Evolutionary conservation across 23 tunicate species (phyloP), one percentile per base, ranked within the genome.

Genomic region (Ascidia mentula): DNA sequence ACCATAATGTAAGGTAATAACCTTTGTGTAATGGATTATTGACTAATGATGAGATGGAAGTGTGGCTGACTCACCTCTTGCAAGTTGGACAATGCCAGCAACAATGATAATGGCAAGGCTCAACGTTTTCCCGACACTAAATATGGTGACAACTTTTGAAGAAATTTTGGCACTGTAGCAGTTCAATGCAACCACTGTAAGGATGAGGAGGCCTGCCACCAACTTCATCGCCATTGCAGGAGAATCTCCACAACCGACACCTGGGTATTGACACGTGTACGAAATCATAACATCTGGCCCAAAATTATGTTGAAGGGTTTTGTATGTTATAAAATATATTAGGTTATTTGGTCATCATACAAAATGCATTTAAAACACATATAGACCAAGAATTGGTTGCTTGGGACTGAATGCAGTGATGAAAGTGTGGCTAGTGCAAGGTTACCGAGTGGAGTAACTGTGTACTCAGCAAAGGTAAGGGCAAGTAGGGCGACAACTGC

Each of bases 401-500:
- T n/a, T n/a, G n/a, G n/a, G n/a, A n/a, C n/a, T n/a, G n/a, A n/a
- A n/a, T n/a, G n/a, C n/a, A n/a, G n/a, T n/a, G n/a, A n/a, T n/a
- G n/a, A n/a, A n/a, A n/a, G n/a, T n/a, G n/a, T n/a, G n/a, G n/a
- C n/a, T n/a, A n/a, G n/a, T n/a, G n/a, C n/a, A n/a, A n/a, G n/a
- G n/a, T n/a, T n/a, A n/a, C n/a, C n/a, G 7, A 86, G 74, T 4
- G 92, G 87, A 2, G 93, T 59, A 7, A 96, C 74, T 39, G 87
- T 79, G 72, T 96, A 96, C 73, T 88, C 80, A 15, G 99, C 87
- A 78, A 93, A 96, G 6, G 99, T 96, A 24, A 96, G 82, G 22
- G 97, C 80, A 76, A 96, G 82, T 12, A 96, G 70, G 36, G 94
- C 90, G 13, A 96, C 80, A 0, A 94, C 72, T 0, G 99, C 84